Base-by-base conservation (phyloP, 2,797 vertebrate genomes). In the Zenarchopterus dispar region DNA sequence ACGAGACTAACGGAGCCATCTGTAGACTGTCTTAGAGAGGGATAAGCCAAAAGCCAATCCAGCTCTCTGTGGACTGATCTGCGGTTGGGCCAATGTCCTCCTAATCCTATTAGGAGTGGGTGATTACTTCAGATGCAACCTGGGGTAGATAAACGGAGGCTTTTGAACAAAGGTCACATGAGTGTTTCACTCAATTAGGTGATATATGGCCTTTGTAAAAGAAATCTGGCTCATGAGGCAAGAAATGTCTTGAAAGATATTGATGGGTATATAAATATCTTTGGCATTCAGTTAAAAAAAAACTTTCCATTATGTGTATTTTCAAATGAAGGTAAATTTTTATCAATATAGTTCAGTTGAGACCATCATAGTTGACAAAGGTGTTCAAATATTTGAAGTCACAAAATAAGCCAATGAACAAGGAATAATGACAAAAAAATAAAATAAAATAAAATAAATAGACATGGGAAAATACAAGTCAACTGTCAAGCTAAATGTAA, bases 71-170 rank as follows among this genome's bases (percentile, higher is more conserved):
- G 79, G 75, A 77, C 76, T 80, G 73, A 82, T 89, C 77, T 82
- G 71, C 8, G 46, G 62, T 81, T 70, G 62, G 77, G 60, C 60
- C 51, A 24, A 56, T 28, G 17, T 87, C 62, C 76, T 71, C 6
- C 8, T 91, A 91, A 92, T 91, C 90, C 88, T 88, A 88, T 91
- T 88, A 88, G 61, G 50, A 77, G 67, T 26, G 80, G 77, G 68
- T 66, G 73, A 85, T 72, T 82, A 86, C 75, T 86, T 84, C 68
- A 76, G 63, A 82, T 79, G 57, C 53, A 58, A 63, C 80, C 66
- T 49, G 56, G 67, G 66, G 47, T 41, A 78, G 78, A 81, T 83
- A 69, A 75, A 80, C 48, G 48, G 49, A 58, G 48, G 67, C 24
- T 64, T 78, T 67, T 24, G 49, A 67, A 72, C 60, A 62, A 80